Base-by-base conservation (phyloP, 2,797 vertebrate species). In the Sarcoramphus papa region DNA sequence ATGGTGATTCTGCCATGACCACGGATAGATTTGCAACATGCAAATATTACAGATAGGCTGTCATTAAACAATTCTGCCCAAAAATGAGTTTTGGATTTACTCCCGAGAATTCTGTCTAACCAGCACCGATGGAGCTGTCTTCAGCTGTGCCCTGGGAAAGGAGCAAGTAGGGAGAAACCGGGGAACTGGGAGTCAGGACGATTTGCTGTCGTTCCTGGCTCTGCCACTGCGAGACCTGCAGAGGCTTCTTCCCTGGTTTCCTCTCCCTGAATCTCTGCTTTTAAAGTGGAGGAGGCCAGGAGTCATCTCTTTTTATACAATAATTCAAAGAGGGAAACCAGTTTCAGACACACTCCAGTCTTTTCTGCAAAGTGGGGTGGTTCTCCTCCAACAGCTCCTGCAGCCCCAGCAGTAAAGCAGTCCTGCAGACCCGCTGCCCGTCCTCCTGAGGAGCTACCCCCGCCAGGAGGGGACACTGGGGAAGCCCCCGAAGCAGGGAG, bases 401-500 rank as follows among this genome's bases (percentile, higher is more conserved):
- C 60, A 60, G 60, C 10, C 27, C 57, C 37, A 59, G 57, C 45
- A 31, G 69, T 21, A 35, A 41, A 62, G 48, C 24, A n/a, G 2
- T 4, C 37, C 63, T 21, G 48, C 48, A 41, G 25, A 41, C 15
- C 14, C 10, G 2, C 48, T 23, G 21, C 30, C 35, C 4, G 0
- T 13, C 20, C 41, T 78, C 20, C 33, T 0, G 2, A 21, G 24
- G 54, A 53, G n/a, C 20, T 22, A 2, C 1, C 18, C 7, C 9
- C 5, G 5, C 31, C 25, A 4, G 10, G 24, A 51, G 33, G 22
- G 12, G 17, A 40, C 5, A 1, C 35, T 17, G 23, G 7, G 20
- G 43, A n/a, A 73, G n/a, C 7, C 33, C n/a, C 16, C 4, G 5
- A 2, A 76, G 20, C 3, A 1, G 20, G 37, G 40, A 59, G 8